Percentiles rank a stretch among this genome's conserved stretches.
These are phyloP conservation scores for Aythya baeri DNA, from an alignment of 2,113 vertebrate species.

Conservation along the genomic window DNA sequence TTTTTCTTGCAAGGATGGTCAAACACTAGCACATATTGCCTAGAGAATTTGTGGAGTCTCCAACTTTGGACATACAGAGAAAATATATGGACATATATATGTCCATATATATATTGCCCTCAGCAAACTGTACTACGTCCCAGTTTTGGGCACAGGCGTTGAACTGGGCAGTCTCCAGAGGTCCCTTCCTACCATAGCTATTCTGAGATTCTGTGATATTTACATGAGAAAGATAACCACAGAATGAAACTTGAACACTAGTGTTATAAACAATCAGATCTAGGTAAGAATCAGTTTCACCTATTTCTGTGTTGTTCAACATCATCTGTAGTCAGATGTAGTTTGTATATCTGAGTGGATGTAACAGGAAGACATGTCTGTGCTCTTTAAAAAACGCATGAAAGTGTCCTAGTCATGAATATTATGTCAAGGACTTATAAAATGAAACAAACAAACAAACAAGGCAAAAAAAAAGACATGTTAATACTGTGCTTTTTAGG, in stretches of 20 bases:
- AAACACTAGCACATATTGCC: neutral
- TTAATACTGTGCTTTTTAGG: neutral
- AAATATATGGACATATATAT: neutral
- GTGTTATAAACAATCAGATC: neutral
- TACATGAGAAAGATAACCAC: neutral
- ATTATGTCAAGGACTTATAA: neutral
- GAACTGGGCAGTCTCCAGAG: neutral
- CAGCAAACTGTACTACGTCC: rapidly evolving
- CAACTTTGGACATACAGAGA: neutral
- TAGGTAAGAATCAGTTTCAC: neutral
- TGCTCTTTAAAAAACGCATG: neutral
- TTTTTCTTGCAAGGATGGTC: neutral
- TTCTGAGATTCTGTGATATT: neutral
- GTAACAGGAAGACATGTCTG: neutral
- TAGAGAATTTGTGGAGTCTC: neutral
- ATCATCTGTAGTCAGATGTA: neutral
- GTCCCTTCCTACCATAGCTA: neutral
- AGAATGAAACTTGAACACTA: neutral
- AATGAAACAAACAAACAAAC: neutral
- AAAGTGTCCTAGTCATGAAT: neutral
- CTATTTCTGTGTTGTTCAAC: neutral
- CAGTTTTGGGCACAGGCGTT: neutral
- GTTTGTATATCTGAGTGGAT: no score
- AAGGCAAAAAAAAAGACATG: neutral
- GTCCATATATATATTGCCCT: no score